These are phyloP conservation scores for Sinohyriopsis cumingii DNA, from an alignment of 2,888 invertebrate species.

Conservation along the genomic window DNA sequence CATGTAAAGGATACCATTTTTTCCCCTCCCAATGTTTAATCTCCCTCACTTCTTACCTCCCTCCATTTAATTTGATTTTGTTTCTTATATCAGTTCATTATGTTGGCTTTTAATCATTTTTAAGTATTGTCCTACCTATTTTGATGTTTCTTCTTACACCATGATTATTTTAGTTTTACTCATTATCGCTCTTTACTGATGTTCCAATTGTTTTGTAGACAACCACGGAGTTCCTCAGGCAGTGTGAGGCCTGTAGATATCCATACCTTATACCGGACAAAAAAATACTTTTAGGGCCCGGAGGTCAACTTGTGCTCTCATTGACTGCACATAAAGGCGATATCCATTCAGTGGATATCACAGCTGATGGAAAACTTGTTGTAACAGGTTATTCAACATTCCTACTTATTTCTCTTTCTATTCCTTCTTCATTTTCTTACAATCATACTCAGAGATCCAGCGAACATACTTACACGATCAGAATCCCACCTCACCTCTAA, in stretches of 20 bases:
- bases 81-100: no score
- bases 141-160: no score
- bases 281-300: slow-evolving; percentile 37
- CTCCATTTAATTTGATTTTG: no score
- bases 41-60: no score
- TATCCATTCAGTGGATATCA: slow-evolving; percentile 42
- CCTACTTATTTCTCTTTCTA: neutral
- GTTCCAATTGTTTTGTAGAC: slow-evolving; percentile 16
- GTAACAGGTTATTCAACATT: slow-evolving; percentile 37
- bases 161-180: no score
- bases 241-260: slow-evolving; percentile 19
- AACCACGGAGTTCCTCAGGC: slow-evolving; percentile 18
- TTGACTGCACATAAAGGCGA: slow-evolving; percentile 43
- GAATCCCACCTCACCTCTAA: no score
- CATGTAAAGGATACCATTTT: no score
- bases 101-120: no score
- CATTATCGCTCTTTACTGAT: no score
- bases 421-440: neutral
- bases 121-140: no score
- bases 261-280: slow-evolving; percentile 32
- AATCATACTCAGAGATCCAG: neutral
- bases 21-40: no score
- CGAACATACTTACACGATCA: no score
- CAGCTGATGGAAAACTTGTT: slow-evolving; percentile 36
- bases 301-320: slow-evolving; percentile 49